phyloP scores from a whole-genome alignment of 1,140 invertebrate species.

The Nebria ingens region DNA sequence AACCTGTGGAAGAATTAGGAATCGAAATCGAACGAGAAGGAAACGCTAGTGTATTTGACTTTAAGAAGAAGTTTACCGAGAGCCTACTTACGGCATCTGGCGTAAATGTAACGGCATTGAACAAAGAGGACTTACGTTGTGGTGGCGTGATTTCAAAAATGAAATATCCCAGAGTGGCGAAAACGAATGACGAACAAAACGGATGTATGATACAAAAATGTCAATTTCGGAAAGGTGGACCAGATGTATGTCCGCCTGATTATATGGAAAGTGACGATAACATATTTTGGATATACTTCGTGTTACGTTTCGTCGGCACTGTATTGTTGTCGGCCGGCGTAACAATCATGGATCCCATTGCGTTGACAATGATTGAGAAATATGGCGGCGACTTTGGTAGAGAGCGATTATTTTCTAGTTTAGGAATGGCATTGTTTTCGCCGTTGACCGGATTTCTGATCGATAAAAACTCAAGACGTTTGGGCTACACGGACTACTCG shows the following conservation, averaged over 20 bases:
- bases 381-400: conserved; percentile 70
- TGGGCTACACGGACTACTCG: conserved; percentile 67
- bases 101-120: conserved; percentile 56
- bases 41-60: conserved; percentile 50
- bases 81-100: conserved; percentile 46
- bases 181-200: conserved; percentile 41
- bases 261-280: conserved; percentile 59
- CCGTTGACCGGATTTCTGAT: conserved; percentile 68
- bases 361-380: conserved; percentile 67
- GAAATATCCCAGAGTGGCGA: conserved; percentile 42
- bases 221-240: conserved; percentile 53
- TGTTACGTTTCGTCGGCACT: conserved; percentile 59
- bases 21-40: conserved; percentile 60
- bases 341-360: conserved; percentile 73
- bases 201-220: conserved; percentile 64
- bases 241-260: conserved; percentile 61
- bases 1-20: conserved; percentile 57
- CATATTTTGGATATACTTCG: conserved; percentile 71
- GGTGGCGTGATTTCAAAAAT: conserved; percentile 52
- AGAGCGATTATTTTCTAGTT: conserved; percentile 64
- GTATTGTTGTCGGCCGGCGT: conserved; percentile 65
- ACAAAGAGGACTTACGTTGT: conserved; percentile 58
- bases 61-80: conserved; percentile 53
- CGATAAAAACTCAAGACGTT: conserved; percentile 48
- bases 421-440: conserved; percentile 71